A percentile compares a stretch with the other conserved stretches of the same genome.
Evolutionary conservation across 2,888 invertebrate species (phyloP).

Genomic region (Monopis laevigella): DNA sequence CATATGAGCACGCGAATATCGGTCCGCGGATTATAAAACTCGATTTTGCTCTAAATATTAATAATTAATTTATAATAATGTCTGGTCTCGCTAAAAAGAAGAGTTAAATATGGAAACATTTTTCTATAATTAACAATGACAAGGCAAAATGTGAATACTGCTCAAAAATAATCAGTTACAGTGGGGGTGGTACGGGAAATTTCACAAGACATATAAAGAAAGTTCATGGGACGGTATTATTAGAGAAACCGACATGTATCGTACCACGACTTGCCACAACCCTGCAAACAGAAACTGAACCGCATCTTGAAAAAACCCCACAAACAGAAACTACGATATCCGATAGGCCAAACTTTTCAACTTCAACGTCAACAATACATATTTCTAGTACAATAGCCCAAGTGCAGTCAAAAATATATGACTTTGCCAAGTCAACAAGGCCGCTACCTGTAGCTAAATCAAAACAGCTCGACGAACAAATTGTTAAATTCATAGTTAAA

Average conservation of each 20-base stretch:
- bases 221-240: constrained; percentile 2
- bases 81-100: not conserved
- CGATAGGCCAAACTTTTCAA: not conserved
- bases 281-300: constrained; percentile 1
- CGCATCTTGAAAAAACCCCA: too few species aligned
- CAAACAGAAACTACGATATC: not conserved
- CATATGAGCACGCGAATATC: too few species aligned
- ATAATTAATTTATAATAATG: not conserved
- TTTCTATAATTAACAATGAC: not conserved
- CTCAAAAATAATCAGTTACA: constrained; percentile 7
- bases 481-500: not conserved
- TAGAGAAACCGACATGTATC: too few species aligned
- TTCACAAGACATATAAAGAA: constrained; percentile 2
- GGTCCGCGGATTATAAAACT: too few species aligned
- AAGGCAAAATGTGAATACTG: constrained; percentile 6
- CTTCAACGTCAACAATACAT: not conserved
- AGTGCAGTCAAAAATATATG: constrained; percentile 13
- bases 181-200: constrained; percentile 7
- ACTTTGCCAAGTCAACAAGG: constrained; percentile 11
- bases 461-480: not conserved
- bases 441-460: not conserved
- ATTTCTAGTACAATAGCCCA: not conserved
- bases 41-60: too few species aligned
- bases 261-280: not conserved
- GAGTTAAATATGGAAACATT: not conserved